A percentile compares a stretch with the other conserved stretches of the same genome.
Evolutionary conservation across 2,888 invertebrate species (phyloP).

Genomic region (Andrena fulva): DNA sequence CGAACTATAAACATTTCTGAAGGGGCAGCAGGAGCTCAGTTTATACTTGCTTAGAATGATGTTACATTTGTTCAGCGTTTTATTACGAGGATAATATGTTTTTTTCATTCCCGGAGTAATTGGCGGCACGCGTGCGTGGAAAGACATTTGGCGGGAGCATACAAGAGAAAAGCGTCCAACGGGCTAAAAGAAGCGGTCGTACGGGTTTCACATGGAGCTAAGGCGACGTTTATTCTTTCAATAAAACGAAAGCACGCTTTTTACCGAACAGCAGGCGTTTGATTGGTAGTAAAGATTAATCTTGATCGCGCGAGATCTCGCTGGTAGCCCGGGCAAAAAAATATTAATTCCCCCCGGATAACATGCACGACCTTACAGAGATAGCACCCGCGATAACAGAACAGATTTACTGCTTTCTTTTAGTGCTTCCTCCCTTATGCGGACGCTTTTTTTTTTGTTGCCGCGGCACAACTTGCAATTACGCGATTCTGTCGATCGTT

Average conservation of each 20-base stretch:
- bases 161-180: not conserved
- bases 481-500: conserved; percentile 18
- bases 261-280: conserved; percentile 40
- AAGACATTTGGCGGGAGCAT: conserved; percentile 10
- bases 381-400: conserved; percentile 40
- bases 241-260: conserved; percentile 46
- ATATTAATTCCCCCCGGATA: conserved; percentile 53
- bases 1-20: not conserved
- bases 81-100: conserved; percentile 37
- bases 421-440: not conserved
- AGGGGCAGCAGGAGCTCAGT: not conserved
- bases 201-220: conserved; percentile 10
- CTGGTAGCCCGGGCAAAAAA: conserved; percentile 29
- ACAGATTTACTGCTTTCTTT: conserved; percentile 37
- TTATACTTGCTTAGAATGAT: conserved; percentile 29
- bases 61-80: conserved; percentile 31
- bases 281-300: conserved; percentile 65
- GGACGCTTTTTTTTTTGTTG: not conserved
- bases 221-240: conserved; percentile 47
- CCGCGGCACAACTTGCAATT: not conserved
- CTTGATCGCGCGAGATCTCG: conserved; percentile 40
- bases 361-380: conserved; percentile 31
- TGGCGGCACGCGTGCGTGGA: conserved; percentile 19
- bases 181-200: not conserved
- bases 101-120: conserved; percentile 10